Evolutionary conservation across 2,888 invertebrate species (phyloP).

Genomic region (Cosmia pyralina): DNA sequence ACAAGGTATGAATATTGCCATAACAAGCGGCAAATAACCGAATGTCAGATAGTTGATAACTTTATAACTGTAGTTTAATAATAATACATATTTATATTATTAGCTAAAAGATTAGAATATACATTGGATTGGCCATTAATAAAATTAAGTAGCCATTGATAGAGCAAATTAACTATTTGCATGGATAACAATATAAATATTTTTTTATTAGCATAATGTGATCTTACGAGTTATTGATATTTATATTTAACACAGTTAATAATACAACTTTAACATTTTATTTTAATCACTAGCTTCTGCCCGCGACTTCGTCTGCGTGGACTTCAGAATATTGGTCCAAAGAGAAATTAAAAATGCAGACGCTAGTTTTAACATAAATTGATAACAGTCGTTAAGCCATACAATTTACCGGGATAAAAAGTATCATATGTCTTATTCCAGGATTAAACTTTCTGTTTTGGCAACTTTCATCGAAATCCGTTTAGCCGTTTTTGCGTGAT

Average conservation of each 20-base stretch:
- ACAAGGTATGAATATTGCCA: not conserved
- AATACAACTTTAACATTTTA: not conserved
- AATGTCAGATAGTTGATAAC: not conserved
- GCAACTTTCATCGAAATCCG: not conserved
- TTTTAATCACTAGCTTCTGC: not conserved
- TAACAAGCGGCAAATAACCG: constrained; percentile 3
- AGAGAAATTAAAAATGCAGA: not conserved
- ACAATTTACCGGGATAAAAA: not conserved
- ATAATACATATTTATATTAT: not conserved
- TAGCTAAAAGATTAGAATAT: not conserved
- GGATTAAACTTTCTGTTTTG: no score
- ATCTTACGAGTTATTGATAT: not conserved
- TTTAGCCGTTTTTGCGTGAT: not conserved
- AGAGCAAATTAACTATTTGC: constrained; percentile 17
- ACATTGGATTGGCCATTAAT: not conserved
- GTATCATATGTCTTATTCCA: not conserved
- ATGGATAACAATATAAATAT: constrained; percentile 25
- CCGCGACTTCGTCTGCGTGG: not conserved
- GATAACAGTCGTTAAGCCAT: not conserved
- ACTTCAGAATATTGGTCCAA: not conserved
- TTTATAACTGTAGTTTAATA: not conserved
- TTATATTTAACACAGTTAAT: not conserved
- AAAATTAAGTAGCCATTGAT: not conserved
- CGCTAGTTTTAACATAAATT: not conserved
- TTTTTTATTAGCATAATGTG: not conserved